Base-by-base conservation (phyloP, 2,797 vertebrate genomes). In the Peromyscus aztecus region DNA sequence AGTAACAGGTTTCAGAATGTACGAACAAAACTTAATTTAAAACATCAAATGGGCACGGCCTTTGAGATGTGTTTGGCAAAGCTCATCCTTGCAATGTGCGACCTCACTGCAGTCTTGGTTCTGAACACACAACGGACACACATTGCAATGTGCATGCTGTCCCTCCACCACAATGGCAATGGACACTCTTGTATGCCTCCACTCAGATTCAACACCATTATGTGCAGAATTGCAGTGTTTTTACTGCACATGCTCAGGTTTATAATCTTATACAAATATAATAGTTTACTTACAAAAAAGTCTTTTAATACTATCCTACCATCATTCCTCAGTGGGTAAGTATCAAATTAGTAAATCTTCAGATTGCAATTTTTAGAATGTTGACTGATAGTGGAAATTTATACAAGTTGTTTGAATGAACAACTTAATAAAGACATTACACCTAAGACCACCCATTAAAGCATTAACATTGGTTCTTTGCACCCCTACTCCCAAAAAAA, bases 361-460 rank as follows among this genome's bases (percentile, higher is more conserved):
- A 13, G 19, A 77, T 49, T 63, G 21, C 23, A 46, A 3, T 63
- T 65, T 46, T 49, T 49, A 52, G 85, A 78, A 78, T n/a, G 4
- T 63, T 89, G 49, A 21, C 93, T 69, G 59, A 80, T 73, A 84
- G 27, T 14, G 92, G n/a, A 34, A 49, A 34, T 34, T 88, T 37
- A 89, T 63, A 90, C 93, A 95, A 75, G 67, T 46, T 52, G 8
- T 65, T 82, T 73, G 43, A 90, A 71, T 85, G n/a, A 90, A 76
- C 63, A 88, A 78, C 69, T 94, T 89, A 85, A 89, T 63, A 81
- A 89, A 73, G 80, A 82, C 23, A 65, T 19, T 55, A 90, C 5
- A 52, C 13, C 76, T 75, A 94, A 95, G 75, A 93, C 86, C 34
- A 92, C n/a, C 16, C 49, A 67, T 73, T 52, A 75, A 93, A 88